A percentile compares a stretch with the other conserved stretches of the same genome.
These are phyloP conservation scores for Drosophila subpulchrella DNA, from an alignment of 1,140 invertebrate species.

Conservation along the genomic window DNA sequence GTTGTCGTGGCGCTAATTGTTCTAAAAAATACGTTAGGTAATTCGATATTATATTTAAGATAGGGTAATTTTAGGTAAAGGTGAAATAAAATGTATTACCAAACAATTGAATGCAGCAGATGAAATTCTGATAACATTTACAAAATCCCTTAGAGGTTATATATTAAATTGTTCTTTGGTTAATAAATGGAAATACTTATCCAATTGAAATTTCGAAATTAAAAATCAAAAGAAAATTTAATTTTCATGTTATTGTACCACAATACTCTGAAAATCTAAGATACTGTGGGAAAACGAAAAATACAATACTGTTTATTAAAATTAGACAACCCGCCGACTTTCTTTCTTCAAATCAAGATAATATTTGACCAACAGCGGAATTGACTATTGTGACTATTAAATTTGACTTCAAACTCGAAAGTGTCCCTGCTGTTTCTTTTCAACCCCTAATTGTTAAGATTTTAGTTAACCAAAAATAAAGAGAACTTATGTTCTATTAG, in stretches of 20 bases:
- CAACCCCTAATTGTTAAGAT: slow-evolving; percentile 20
- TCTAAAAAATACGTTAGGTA: background rate
- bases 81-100: too few relatives aligned
- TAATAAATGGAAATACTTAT: background rate
- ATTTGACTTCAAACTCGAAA: background rate
- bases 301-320: background rate
- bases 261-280: background rate
- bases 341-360: background rate
- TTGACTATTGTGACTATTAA: background rate
- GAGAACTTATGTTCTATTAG: background rate
- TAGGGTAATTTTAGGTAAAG: background rate
- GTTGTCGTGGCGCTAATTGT: slow-evolving; percentile 25
- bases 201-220: background rate
- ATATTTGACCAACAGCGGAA: background rate
- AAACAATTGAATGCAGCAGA: too few relatives aligned
- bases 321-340: background rate
- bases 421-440: slow-evolving; percentile 10
- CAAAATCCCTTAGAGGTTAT: too few relatives aligned
- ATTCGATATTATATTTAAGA: background rate
- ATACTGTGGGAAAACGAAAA: background rate
- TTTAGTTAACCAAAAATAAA: background rate
- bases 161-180: too few relatives aligned
- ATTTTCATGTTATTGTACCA: background rate
- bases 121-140: too few relatives aligned
- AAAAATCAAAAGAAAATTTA: background rate